Conservation (phyloP, 1,140 invertebrate genomes). For the Cydia strobilella region DNA sequence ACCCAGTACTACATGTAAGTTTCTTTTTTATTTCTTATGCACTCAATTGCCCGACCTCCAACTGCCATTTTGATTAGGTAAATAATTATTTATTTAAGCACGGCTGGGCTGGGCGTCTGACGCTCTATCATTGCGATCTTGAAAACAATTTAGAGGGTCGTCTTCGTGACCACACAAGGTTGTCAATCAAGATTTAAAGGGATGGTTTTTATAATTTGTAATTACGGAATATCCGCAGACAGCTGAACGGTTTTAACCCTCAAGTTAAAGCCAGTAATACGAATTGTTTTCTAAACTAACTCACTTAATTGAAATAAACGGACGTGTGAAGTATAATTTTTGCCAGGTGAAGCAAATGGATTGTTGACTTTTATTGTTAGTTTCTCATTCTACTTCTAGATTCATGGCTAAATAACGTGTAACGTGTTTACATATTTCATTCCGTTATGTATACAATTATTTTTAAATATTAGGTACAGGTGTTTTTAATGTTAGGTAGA, state of each 20-base stretch:
- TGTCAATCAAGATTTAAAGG: constrained; percentile 28
- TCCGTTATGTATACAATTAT: background rate
- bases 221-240: constrained; percentile 25
- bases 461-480: background rate
- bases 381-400: background rate
- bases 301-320: constrained; percentile 11
- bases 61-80: constrained; percentile 11
- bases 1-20: background rate
- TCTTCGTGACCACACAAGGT: constrained; percentile 24
- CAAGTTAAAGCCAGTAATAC: background rate
- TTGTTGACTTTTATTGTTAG: constrained; percentile 4
- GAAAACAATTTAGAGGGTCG: background rate
- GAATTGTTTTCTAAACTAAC: background rate
- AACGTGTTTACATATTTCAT: background rate
- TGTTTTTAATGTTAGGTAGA: too few species aligned
- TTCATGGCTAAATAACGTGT: background rate
- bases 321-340: constrained; percentile 1
- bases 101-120: background rate
- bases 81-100: constrained; percentile 17
- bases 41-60: background rate
- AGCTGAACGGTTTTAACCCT: constrained; percentile 24
- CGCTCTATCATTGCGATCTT: constrained; percentile 6
- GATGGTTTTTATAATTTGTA: constrained; percentile 24
- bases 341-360: background rate
- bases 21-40: background rate